phyloP scores from a whole-genome alignment of 92 coral and sea anemone genomes.

The Galaxea fascicularis region DNA sequence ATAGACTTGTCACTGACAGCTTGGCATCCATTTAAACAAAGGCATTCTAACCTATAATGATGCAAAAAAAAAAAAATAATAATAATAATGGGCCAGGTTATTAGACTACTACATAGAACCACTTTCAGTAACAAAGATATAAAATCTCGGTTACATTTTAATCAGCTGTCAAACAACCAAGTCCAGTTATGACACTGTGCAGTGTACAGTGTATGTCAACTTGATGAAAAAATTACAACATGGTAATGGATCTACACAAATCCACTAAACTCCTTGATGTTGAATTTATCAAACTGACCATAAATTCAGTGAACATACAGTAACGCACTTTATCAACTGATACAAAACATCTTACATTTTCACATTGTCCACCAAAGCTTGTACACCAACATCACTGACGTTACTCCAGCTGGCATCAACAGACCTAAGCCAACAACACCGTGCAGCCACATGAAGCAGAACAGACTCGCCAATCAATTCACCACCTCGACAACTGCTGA shows the following conservation, averaged over 20 bases:
- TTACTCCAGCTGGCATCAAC: constrained; percentile 99
- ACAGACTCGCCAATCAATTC: constrained; percentile 97
- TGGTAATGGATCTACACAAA: no score
- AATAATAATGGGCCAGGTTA: no score
- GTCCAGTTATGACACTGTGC: no score
- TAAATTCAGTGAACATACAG: no score
- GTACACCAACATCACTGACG: constrained; percentile 96
- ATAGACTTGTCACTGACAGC: constrained; percentile 91
- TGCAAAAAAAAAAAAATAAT: background rate
- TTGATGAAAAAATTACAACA: no score
- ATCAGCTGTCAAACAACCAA: no score
- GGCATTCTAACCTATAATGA: constrained; percentile 83
- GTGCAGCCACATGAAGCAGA: constrained; percentile 91
- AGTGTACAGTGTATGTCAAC: no score
- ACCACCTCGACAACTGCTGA: constrained; percentile 94
- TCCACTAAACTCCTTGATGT: no score
- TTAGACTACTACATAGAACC: no score
- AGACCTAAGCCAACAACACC: constrained; percentile 81
- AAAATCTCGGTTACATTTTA: no score
- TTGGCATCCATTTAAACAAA: constrained; percentile 96
- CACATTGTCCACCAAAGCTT: constrained; percentile 88
- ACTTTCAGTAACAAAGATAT: no score
- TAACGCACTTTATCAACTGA: background rate
- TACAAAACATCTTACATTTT: constrained; percentile 62
- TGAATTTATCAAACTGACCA: no score